These are phyloP conservation scores for Luscinia megarhynchos DNA, from an alignment of 2,797 vertebrate species.

Conservation along the genomic window DNA sequence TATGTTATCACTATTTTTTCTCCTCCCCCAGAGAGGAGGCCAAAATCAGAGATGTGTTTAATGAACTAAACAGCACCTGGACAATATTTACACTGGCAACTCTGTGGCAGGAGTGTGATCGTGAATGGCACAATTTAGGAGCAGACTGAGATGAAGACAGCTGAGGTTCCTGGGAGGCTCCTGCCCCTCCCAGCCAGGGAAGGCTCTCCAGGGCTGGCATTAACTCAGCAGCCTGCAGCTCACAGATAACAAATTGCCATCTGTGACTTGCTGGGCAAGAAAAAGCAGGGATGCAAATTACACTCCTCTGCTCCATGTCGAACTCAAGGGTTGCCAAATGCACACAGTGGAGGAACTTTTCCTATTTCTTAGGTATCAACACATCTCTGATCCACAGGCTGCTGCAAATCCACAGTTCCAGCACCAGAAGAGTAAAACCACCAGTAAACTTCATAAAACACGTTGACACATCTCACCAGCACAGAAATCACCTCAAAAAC, in stretches of 20 bases:
- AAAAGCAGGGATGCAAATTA: not conserved
- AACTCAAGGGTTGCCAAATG: not conserved
- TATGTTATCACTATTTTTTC: fast-evolving
- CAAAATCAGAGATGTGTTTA: not conserved
- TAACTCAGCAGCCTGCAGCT: not conserved
- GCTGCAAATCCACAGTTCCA: not conserved
- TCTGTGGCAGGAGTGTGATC: fast-evolving
- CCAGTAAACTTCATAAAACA: not conserved
- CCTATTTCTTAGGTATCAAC: not conserved
- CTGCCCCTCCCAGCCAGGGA: not conserved
- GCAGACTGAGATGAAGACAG: not conserved
- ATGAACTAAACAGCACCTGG: not conserved
- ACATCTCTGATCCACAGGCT: not conserved
- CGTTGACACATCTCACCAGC: not conserved
- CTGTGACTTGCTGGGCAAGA: not conserved
- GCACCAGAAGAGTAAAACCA: not conserved
- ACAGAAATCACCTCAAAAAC: not conserved
- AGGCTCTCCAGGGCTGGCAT: not conserved
- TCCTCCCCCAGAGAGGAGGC: not conserved
- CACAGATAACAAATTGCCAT: not conserved
- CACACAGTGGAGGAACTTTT: not conserved
- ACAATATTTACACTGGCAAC: not conserved
- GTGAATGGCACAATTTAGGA: fast-evolving
- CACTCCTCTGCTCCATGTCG: not conserved
- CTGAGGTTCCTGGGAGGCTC: not conserved